Evolutionary conservation across 1,140 invertebrate genomes (phyloP).

Genomic region (Goniozus legneri): DNA sequence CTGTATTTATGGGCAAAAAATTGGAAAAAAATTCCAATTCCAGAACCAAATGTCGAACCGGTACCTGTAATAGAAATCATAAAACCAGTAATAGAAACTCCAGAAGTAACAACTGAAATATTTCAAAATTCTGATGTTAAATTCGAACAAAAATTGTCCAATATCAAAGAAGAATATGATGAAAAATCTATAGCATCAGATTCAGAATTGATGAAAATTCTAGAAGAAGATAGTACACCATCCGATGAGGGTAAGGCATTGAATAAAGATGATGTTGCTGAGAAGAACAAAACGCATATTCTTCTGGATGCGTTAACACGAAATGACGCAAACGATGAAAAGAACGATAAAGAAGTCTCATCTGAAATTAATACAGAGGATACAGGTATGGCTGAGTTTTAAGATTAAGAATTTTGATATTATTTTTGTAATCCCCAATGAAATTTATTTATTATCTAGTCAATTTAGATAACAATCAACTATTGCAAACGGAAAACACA

Average conservation of each 20-base stretch:
- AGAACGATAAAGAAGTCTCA: slow-evolving; percentile 7
- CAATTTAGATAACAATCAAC: no score
- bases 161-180: slow-evolving; percentile 34
- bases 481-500: no score
- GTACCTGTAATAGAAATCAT: slow-evolving; percentile 42
- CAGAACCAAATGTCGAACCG: slow-evolving; percentile 34
- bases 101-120: slow-evolving; percentile 18
- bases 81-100: slow-evolving; percentile 19
- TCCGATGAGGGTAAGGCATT: slow-evolving; percentile 34
- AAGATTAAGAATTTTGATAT: no score
- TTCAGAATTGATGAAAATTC: slow-evolving; percentile 49
- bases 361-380: slow-evolving; percentile 19
- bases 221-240: slow-evolving; percentile 47
- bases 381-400: slow-evolving; percentile 7
- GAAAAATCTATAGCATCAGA: slow-evolving; percentile 48
- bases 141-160: slow-evolving; percentile 24
- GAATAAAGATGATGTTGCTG: slow-evolving; percentile 26
- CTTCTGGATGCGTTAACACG: slow-evolving; percentile 38
- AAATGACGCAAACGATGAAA: slow-evolving; percentile 20
- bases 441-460: no score
- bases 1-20: slow-evolving; percentile 82
- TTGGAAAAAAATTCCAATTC: slow-evolving; percentile 63
- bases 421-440: no score
- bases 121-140: slow-evolving; percentile 25
- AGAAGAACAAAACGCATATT: slow-evolving; percentile 30